Percentiles rank a stretch among this genome's conserved stretches.
These are phyloP conservation scores for Gavialis gangeticus DNA, from an alignment of 2,113 vertebrate species.

Conservation along the genomic window DNA sequence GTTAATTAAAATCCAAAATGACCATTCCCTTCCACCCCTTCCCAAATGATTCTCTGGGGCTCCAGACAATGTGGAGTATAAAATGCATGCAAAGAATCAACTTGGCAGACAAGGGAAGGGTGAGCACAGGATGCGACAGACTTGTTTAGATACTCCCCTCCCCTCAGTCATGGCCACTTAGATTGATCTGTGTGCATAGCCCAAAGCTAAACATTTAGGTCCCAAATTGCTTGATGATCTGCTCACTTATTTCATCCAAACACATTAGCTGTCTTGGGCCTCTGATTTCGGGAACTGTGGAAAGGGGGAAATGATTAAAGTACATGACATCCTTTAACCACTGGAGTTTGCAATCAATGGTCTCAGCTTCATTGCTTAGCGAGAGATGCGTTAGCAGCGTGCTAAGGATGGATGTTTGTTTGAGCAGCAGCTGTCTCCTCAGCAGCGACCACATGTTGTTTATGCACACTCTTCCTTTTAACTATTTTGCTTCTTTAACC, in stretches of 20 bases:
- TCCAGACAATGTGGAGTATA: not conserved
- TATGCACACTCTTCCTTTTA: not conserved
- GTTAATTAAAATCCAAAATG: conserved; percentile 20
- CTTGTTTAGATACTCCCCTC: not conserved
- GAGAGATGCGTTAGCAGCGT: not conserved
- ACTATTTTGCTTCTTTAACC: not conserved
- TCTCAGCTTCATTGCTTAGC: not conserved
- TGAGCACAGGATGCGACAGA: not conserved
- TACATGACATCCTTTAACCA: too few relatives aligned
- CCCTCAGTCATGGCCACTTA: not conserved
- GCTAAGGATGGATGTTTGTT: not conserved
- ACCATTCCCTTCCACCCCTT: not conserved
- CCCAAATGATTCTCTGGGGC: not conserved
- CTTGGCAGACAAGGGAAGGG: not conserved
- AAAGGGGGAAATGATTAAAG: not conserved
- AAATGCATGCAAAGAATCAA: not conserved
- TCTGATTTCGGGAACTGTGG: not conserved
- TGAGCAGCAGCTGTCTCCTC: not conserved
- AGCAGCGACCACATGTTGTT: not conserved
- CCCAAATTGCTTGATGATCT: not conserved
- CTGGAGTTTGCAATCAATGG: too few relatives aligned
- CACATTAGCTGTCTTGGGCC: not conserved
- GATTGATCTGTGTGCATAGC: not conserved
- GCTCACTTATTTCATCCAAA: not conserved
- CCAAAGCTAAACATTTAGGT: not conserved